phyloP scores from a whole-genome alignment of 2,797 vertebrate species.

The Anolis apletophallus region DNA sequence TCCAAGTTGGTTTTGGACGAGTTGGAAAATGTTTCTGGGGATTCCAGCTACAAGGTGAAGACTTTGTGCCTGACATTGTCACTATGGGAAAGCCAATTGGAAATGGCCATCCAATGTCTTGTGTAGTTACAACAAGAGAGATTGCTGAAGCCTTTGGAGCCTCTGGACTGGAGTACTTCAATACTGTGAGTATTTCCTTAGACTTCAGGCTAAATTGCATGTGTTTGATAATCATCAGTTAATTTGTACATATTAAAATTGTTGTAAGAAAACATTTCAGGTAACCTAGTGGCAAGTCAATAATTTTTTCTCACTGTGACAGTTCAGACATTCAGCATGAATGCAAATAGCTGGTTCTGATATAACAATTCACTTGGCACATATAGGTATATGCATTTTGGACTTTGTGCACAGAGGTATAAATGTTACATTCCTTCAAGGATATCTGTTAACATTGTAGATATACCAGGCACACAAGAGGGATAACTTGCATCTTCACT shows the following conservation, averaged over 20 bases:
- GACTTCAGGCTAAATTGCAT: background rate
- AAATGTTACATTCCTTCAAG: background rate
- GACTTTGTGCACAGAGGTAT: background rate
- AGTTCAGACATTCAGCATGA: background rate
- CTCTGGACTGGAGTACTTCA: constrained; percentile 95
- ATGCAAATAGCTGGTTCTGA: background rate
- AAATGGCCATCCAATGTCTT: constrained; percentile 96
- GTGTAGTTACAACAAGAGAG: constrained; percentile 93
- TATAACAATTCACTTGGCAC: background rate
- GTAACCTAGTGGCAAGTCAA: background rate
- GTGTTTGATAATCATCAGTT: background rate
- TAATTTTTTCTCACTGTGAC: background rate
- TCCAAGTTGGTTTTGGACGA: constrained; percentile 97
- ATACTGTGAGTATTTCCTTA: constrained; percentile 85
- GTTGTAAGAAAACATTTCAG: background rate
- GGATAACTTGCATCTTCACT: no score
- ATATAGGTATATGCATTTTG: background rate
- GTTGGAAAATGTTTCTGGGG: constrained; percentile 94
- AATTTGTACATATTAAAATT: background rate
- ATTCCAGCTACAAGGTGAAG: constrained; percentile 92
- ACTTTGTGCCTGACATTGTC: constrained; percentile 95
- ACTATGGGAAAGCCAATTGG: constrained; percentile 99
- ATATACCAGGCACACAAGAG: no score
- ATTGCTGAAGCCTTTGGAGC: constrained; percentile 90
- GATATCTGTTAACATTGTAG: background rate